Evolutionary conservation across 2,888 invertebrate species (phyloP).

Genomic region (Phytoseiulus persimilis): DNA sequence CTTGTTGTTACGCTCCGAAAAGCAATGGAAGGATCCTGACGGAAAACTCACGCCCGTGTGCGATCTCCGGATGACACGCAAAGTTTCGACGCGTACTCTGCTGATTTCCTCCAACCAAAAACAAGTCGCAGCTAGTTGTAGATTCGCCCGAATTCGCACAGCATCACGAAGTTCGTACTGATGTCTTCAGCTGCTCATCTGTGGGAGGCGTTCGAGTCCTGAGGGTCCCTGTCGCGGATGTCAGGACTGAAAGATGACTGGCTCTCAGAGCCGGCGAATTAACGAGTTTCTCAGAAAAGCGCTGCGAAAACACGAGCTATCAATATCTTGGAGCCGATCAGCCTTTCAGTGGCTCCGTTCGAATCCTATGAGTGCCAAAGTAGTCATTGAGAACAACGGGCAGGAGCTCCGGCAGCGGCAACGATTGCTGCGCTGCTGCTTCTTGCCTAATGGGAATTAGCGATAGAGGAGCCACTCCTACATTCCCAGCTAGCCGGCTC

Average conservation of each 20-base stretch:
- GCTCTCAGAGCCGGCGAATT: neutral
- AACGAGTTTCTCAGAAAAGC: neutral
- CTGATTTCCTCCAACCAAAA: too few species aligned
- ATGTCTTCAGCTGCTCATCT: too few species aligned
- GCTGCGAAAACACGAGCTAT: neutral
- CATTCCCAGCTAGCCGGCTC: neutral
- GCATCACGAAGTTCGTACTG: too few species aligned
- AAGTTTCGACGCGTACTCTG: too few species aligned
- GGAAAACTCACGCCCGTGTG: too few species aligned
- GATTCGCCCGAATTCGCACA: too few species aligned
- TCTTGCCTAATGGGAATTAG: neutral
- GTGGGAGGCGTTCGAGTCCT: neutral
- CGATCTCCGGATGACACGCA: too few species aligned
- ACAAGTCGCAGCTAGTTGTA: too few species aligned
- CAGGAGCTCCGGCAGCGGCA: neutral
- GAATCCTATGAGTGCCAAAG: neutral
- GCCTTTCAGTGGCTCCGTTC: neutral
- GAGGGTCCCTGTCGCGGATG: neutral
- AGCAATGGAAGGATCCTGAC: too few species aligned
- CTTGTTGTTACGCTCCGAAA: too few species aligned
- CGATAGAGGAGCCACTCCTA: neutral
- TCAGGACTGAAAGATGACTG: neutral
- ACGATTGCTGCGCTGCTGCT: neutral
- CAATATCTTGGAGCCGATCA: neutral
- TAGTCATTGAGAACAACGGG: neutral